A percentile compares a stretch with the other conserved stretches of the same genome.
These are phyloP conservation scores for Linnaemya tessellans DNA, from an alignment of 2,888 invertebrate species.

Conservation along the genomic window DNA sequence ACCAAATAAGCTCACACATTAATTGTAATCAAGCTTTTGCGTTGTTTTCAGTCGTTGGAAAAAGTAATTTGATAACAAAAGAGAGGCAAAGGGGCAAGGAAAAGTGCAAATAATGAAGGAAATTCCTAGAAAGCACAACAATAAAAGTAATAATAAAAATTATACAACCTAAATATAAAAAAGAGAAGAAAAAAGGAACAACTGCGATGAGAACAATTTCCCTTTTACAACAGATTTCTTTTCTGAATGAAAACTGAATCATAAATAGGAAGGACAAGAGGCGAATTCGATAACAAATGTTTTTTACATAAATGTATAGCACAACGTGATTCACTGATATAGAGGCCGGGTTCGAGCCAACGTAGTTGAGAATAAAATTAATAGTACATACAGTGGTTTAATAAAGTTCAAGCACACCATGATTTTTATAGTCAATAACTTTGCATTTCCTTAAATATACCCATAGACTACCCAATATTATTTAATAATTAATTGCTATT, in stretches of 20 bases:
- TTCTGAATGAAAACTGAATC: constrained; percentile 57
- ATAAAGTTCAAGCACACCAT: no score
- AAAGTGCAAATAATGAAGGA: constrained; percentile 32
- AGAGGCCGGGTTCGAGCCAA: constrained; percentile 42
- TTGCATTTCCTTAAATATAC: no score
- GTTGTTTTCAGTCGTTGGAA: constrained; percentile 21
- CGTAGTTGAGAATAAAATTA: constrained; percentile 25
- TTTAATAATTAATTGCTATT: no score
- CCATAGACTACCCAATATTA: no score
- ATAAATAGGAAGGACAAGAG: constrained; percentile 23
- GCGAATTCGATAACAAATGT: constrained; percentile 9
- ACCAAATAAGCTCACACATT: background rate
- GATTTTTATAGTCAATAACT: no score
- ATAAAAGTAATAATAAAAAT: constrained; percentile 30
- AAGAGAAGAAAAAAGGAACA: constrained; percentile 12
- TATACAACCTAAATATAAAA: background rate
- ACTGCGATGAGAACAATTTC: constrained; percentile 62
- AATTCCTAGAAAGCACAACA: constrained; percentile 62
- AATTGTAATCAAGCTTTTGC: constrained; percentile 4
- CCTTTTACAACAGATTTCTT: constrained; percentile 62
- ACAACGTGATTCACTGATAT: constrained; percentile 56
- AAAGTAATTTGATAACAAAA: constrained; percentile 15
- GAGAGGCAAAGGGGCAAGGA: background rate
- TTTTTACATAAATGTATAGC: constrained; percentile 45
- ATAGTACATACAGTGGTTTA: background rate